These are phyloP conservation scores for Drosophila algonquin DNA, from an alignment of 2,888 invertebrate genomes.

Conservation along the genomic window DNA sequence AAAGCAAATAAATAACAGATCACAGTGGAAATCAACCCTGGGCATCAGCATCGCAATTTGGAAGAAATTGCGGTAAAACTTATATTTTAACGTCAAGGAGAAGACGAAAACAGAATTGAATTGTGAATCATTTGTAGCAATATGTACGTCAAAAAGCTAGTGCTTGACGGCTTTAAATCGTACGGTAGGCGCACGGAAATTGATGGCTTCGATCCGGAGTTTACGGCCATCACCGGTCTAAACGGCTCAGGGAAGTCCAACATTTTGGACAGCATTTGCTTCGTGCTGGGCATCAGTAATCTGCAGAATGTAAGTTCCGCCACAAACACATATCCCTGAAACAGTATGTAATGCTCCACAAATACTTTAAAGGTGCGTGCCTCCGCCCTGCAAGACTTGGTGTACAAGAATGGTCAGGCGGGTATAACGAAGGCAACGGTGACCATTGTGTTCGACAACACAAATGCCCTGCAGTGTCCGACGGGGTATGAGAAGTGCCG, in stretches of 20 bases:
- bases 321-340: background rate
- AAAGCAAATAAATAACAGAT: too few species aligned
- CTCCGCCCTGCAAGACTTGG: slow-evolving; percentile 94
- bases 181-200: slow-evolving; percentile 97
- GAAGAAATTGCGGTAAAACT: slow-evolving; percentile 33
- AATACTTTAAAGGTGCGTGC: slow-evolving; percentile 90
- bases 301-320: slow-evolving; percentile 91
- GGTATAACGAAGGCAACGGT: slow-evolving; percentile 98
- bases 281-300: slow-evolving; percentile 97
- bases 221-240: slow-evolving; percentile 98
- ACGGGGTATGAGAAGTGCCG: slow-evolving; percentile 95
- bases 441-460: slow-evolving; percentile 97
- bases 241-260: slow-evolving; percentile 99
- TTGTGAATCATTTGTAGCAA: background rate
- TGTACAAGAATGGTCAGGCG: slow-evolving; percentile 99
- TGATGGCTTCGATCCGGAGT: slow-evolving; percentile 95
- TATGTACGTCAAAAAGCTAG: slow-evolving; percentile 96
- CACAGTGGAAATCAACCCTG: too few species aligned
- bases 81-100: slow-evolving; percentile 18
- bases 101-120: background rate
- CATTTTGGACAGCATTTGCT: slow-evolving; percentile 98
- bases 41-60: too few species aligned
- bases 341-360: background rate
- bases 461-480: slow-evolving; percentile 91
- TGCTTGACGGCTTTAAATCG: slow-evolving; percentile 98